phyloP scores from a whole-genome alignment of 53 echinoderm and acorn worm species.

The Hippasteria phrygiana region DNA sequence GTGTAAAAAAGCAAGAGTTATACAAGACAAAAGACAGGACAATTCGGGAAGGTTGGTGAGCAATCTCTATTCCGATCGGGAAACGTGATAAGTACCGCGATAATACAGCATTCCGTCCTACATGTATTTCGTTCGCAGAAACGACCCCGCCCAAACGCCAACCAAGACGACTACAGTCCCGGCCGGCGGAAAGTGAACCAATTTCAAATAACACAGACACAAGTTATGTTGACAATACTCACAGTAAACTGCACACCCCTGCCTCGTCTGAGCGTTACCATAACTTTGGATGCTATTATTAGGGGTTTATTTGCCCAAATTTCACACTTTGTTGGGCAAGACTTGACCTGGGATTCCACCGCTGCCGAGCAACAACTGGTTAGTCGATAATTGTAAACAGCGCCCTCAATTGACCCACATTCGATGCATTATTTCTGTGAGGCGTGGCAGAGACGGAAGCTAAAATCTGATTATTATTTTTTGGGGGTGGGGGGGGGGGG shows the following conservation, averaged over 20 bases:
- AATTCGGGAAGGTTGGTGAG: too few relatives aligned
- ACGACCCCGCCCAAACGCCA: background rate
- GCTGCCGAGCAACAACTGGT: slow-evolving; percentile 33
- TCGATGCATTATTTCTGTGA: background rate
- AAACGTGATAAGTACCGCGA: too few relatives aligned
- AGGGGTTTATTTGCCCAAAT: background rate
- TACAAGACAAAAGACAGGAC: too few relatives aligned
- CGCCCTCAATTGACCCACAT: slow-evolving; percentile 29
- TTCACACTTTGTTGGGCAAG: background rate
- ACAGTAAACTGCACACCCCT: slow-evolving; percentile 9
- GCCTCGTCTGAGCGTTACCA: slow-evolving; percentile 27
- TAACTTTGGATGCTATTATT: slow-evolving; percentile 8
- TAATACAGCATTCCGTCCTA: too few relatives aligned
- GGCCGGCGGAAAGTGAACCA: background rate
- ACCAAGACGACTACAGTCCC: too few relatives aligned
- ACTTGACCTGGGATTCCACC: background rate
- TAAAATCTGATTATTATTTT: background rate
- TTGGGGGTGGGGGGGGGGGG: too few relatives aligned
- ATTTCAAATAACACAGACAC: background rate
- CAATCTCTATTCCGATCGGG: too few relatives aligned
- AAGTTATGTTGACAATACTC: background rate
- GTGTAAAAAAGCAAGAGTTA: too few relatives aligned
- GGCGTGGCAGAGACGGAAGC: background rate
- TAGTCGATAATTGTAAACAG: slow-evolving; percentile 2
- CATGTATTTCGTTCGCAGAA: too few relatives aligned